These are phyloP conservation scores for Epinephelus awoara DNA, from an alignment of 2,797 vertebrate genomes.

Conservation along the genomic window DNA sequence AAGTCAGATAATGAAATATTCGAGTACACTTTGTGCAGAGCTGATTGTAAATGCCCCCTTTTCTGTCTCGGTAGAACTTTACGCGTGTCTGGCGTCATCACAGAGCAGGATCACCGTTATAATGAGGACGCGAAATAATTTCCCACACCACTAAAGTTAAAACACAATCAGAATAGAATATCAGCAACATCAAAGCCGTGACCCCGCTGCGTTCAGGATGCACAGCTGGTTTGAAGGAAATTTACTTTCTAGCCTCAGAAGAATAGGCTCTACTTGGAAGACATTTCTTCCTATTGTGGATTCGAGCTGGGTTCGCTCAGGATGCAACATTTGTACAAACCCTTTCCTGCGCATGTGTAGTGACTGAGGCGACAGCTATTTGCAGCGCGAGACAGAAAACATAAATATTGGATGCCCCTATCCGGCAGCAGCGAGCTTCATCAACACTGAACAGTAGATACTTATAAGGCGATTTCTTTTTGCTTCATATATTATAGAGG, in stretches of 20 bases:
- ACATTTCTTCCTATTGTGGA: slow-evolving; percentile 57
- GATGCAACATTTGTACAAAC: slow-evolving; percentile 53
- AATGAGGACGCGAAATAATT: background rate
- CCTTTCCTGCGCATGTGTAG: slow-evolving; percentile 68
- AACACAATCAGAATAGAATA: slow-evolving; percentile 7
- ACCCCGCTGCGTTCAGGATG: slow-evolving; percentile 57
- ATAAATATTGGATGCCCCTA: slow-evolving; percentile 76
- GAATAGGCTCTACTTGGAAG: slow-evolving; percentile 62
- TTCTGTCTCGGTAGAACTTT: background rate
- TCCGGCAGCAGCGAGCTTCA: slow-evolving; percentile 64
- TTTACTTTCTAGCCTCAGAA: slow-evolving; percentile 60
- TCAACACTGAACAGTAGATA: slow-evolving; percentile 43
- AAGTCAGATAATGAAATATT: slow-evolving; percentile 34
- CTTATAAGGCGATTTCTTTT: background rate
- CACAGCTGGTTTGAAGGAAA: slow-evolving; percentile 56
- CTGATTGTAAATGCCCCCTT: background rate
- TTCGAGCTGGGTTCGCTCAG: slow-evolving; percentile 43
- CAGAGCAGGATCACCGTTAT: background rate
- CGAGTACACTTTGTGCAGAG: background rate
- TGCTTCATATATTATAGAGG: background rate
- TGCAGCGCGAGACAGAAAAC: slow-evolving; percentile 77
- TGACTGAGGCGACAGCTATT: slow-evolving; percentile 73
- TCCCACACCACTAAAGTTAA: slow-evolving; percentile 25
- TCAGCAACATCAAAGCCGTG: slow-evolving; percentile 37
- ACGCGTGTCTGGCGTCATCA: background rate